Evolutionary conservation across 2,888 invertebrate species (phyloP), one percentile per base, ranked within the genome.

Genomic region (Cheilosia scutellata): DNA sequence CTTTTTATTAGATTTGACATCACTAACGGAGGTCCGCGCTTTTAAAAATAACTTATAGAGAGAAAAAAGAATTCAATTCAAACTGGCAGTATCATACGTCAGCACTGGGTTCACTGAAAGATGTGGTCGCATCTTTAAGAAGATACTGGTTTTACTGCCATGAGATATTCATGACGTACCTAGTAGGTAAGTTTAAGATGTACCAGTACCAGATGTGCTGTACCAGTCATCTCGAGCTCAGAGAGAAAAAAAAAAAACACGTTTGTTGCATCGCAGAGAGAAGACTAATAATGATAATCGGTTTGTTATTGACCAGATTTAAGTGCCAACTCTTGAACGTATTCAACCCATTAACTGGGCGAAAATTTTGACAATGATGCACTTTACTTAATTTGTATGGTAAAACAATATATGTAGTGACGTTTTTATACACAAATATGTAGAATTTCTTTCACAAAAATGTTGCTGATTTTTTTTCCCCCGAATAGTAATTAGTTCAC

Each of bases 61-160:
- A n/a, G 47, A 16, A 7, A 20, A 47, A 6, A 47, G 3, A 47
- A 16, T 47, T 47, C 7, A 20, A 16, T 16, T 47, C 7, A 7
- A 20, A 47, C 16, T 47, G 7, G 7, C 47, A 47, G 16, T 7
- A 9, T 7, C 16, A 7, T 20, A 47, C 6, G 7, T 16, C 3
- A 47, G 20, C 47, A 16, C 47, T 47, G 47, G 47, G 47, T 5
- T 20, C 16, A 47, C 20, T 7, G 16, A 20, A 20, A 20, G 47
- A 47, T 44, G 5, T 47, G 20, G 5, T 47, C 47, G 6, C 20
- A 9, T 9, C 16, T 20, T 16, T 6, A 16, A 47, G 16, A 47
- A 47, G n/a, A 47, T 47, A 47, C 47, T 47, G 47, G 47, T 47
- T 47, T 47, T 47, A 6, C 16, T 44, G 16, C 44, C 7, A 47